phyloP scores from a whole-genome alignment of 2,113 vertebrate genomes.

The Pseudorasbora parva region DNA sequence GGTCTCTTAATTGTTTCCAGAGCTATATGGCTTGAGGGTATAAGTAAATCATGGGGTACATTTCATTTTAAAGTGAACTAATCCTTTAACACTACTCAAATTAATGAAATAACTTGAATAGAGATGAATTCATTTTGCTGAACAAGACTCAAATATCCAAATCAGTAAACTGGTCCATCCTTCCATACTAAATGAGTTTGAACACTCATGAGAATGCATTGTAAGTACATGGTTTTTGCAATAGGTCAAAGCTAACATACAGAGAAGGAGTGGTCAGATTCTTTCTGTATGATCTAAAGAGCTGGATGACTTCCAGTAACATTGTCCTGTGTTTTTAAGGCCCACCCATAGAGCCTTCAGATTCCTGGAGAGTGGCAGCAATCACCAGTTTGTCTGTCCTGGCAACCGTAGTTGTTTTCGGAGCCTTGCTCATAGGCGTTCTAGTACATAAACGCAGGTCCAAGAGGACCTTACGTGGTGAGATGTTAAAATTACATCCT shows the following conservation, averaged over 20 bases:
- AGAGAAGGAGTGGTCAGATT: constrained; percentile 25
- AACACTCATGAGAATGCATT: constrained; percentile 2
- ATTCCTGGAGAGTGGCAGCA: constrained; percentile 78
- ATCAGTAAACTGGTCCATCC: neutral
- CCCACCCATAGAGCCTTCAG: constrained; percentile 38
- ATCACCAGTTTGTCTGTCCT: constrained; percentile 80
- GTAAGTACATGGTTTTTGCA: neutral
- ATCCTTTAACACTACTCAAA: neutral
- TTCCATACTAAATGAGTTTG: neutral
- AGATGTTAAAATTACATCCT: constrained; percentile 46
- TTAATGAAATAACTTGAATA: neutral
- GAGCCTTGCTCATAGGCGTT: constrained; percentile 74
- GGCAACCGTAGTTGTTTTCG: constrained; percentile 73
- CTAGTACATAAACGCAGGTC: constrained; percentile 76
- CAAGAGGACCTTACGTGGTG: constrained; percentile 76
- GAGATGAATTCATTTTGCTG: neutral
- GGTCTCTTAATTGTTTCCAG: too few species aligned
- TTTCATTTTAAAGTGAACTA: too few species aligned
- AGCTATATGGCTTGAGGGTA: too few species aligned
- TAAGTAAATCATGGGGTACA: too few species aligned
- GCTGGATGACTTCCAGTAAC: constrained; percentile 35
- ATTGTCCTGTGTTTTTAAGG: constrained; percentile 50
- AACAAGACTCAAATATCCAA: neutral
- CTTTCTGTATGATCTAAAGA: constrained; percentile 15
- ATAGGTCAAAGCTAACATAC: constrained; percentile 9